These are phyloP conservation scores for Ivindomyrus marchei DNA, from an alignment of 2,113 vertebrate species.

Conservation along the genomic window DNA sequence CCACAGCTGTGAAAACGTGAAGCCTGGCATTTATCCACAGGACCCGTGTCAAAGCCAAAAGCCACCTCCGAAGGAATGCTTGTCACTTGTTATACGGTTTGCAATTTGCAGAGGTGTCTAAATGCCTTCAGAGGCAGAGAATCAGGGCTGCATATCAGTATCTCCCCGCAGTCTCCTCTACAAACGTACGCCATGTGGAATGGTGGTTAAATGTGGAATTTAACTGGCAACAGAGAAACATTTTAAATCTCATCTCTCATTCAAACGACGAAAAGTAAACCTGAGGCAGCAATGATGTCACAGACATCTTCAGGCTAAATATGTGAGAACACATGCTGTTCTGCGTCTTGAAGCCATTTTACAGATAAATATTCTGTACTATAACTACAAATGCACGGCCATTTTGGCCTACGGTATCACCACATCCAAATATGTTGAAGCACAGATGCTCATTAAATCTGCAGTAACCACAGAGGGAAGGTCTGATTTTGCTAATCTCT, in stretches of 20 bases:
- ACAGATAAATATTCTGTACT: background rate
- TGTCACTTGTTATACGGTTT: background rate
- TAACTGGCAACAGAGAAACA: background rate
- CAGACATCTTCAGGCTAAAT: background rate
- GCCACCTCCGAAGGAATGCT: background rate
- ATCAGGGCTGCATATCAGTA: background rate
- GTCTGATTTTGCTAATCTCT: background rate
- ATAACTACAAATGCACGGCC: background rate
- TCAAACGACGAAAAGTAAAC: background rate
- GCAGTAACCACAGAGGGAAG: background rate
- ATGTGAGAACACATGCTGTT: background rate
- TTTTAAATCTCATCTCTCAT: background rate
- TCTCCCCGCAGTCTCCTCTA: background rate
- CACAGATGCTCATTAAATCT: background rate
- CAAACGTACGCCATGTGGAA: background rate
- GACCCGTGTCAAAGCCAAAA: background rate
- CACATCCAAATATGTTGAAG: background rate
- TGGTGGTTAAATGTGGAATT: background rate
- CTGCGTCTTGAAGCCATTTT: background rate
- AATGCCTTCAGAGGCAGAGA: background rate
- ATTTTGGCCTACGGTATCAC: background rate
- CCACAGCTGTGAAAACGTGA: background rate
- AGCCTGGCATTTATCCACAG: background rate
- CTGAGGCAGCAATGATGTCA: background rate
- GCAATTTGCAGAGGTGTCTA: background rate